phyloP scores from a whole-genome alignment of 2,797 vertebrate species.

The Chelon labrosus region DNA sequence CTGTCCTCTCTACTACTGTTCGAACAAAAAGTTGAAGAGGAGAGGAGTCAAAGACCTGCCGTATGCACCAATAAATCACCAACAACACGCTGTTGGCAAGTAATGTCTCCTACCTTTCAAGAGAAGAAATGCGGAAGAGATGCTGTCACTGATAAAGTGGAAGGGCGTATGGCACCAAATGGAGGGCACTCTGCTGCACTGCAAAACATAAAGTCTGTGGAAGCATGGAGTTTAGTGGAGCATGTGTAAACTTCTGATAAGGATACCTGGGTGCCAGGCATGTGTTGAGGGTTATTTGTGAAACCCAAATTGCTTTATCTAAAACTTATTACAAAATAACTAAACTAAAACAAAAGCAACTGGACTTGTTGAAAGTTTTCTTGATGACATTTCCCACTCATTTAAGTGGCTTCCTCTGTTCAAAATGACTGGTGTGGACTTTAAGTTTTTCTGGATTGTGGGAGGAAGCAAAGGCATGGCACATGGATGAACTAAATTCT shows the following conservation, averaged over 20 bases:
- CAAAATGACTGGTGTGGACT: too few species aligned
- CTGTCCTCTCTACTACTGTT: constrained; percentile 51
- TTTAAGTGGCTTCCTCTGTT: too few species aligned
- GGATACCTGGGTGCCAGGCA: constrained; percentile 39
- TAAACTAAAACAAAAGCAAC: too few species aligned
- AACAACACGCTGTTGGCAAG: constrained; percentile 39
- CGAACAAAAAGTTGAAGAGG: constrained; percentile 62
- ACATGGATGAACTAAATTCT: background rate
- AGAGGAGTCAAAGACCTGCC: constrained; percentile 41
- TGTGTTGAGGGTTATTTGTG: constrained; percentile 36
- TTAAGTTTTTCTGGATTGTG: background rate
- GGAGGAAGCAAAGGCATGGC: background rate
- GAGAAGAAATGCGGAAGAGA: constrained; percentile 59
- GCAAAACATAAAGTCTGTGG: constrained; percentile 53
- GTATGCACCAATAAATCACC: constrained; percentile 67
- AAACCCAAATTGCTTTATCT: constrained; percentile 8
- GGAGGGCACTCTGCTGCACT: constrained; percentile 41
- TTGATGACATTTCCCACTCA: too few species aligned
- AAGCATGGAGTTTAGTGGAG: constrained; percentile 38
- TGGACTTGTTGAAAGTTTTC: too few species aligned
- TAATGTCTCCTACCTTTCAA: constrained; percentile 40
- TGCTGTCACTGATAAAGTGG: constrained; percentile 67
- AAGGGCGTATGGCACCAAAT: constrained; percentile 47
- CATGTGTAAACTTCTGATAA: constrained; percentile 55
- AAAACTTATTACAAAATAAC: too few species aligned